Evolutionary conservation across 2,888 invertebrate genomes (phyloP), one percentile per base, ranked within the genome.

Genomic region (Candidula unifasciata): DNA sequence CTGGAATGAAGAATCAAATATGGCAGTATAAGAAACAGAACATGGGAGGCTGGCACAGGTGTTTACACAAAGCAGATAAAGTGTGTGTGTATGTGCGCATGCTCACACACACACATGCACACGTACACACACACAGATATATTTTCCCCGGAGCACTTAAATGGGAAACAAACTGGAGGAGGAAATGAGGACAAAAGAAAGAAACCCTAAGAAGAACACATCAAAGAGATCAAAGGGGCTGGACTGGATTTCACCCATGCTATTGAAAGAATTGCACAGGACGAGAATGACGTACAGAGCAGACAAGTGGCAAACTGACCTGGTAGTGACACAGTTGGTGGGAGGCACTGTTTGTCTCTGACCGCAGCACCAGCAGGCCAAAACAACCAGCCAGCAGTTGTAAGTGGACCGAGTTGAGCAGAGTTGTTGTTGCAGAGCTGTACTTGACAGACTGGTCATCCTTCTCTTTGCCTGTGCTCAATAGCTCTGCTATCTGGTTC

Each of bases 321-420:
- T 95, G 93, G 89, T 95, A 95, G 90, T 95, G 95, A 88, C 94
- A 94, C 18, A 95, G 91, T 87, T 95, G 94, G 0, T 94, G 92
- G 80, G 93, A 87, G 21, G 85, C 84, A 30, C 80, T 85, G 16
- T 79, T 73, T 6, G 57, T 64, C 71, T 90, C 90, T 27, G 89
- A 87, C 10, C 90, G 89, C 10, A 91, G 83, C 21, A 87, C 86
- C 52, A 89, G 94, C 69, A 95, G 93, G 35, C 95, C 94, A 88
- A 95, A 95, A 89, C 95, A 95, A 18, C 95, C 95, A 27, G 95
- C 94, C 80, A 95, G 89, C 3, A 95, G 91, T 89, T 95, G 95
- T 64, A 95, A 94, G 87, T 95, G 95, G 30, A 95, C 94, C 86
- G 93, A 93, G 85, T 91, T 90, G 18, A 93, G 89, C 73, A 93